A percentile compares a stretch with the other conserved stretches of the same genome.
Conservation (phyloP, 1,140 invertebrate genomes). For the Leptinotarsa lineolata region DNA sequence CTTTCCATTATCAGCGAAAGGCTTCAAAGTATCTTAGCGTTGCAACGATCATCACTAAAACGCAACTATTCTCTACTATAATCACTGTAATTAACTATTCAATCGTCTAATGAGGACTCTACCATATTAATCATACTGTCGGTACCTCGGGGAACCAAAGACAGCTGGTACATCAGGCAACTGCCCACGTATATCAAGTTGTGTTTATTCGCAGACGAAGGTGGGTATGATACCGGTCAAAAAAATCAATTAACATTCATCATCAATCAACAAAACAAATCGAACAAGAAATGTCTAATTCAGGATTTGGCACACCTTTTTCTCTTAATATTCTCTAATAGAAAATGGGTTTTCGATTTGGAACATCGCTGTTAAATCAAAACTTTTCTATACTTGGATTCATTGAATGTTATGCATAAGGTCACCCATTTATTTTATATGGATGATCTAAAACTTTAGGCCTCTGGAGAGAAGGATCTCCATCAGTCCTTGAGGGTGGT, state of each 20-base stretch:
- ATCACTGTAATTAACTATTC: conserved; percentile 10
- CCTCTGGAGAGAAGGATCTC: too few relatives aligned
- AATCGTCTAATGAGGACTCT: conserved; percentile 16
- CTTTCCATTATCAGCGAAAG: too few relatives aligned
- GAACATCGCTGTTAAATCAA: too few relatives aligned
- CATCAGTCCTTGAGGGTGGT: too few relatives aligned
- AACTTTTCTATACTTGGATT: too few relatives aligned
- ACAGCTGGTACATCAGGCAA: background rate
- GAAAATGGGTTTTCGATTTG: too few relatives aligned
- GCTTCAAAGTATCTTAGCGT: too few relatives aligned
- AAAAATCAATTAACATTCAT: background rate
- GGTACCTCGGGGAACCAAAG: conserved; percentile 18
- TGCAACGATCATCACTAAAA: too few relatives aligned
- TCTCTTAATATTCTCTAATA: too few relatives aligned
- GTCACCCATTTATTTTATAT: too few relatives aligned
- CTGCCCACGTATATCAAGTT: conserved; percentile 16
- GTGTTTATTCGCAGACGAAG: conserved; percentile 4
- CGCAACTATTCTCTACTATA: background rate
- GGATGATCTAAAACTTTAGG: too few relatives aligned
- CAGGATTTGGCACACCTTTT: background rate
- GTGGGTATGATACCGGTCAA: background rate
- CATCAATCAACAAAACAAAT: background rate
- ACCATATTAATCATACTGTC: conserved; percentile 19
- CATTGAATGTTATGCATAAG: too few relatives aligned
- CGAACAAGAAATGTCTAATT: background rate